These are phyloP conservation scores for Orcinus orca DNA, from an alignment of 2,113 vertebrate species.

Conservation along the genomic window DNA sequence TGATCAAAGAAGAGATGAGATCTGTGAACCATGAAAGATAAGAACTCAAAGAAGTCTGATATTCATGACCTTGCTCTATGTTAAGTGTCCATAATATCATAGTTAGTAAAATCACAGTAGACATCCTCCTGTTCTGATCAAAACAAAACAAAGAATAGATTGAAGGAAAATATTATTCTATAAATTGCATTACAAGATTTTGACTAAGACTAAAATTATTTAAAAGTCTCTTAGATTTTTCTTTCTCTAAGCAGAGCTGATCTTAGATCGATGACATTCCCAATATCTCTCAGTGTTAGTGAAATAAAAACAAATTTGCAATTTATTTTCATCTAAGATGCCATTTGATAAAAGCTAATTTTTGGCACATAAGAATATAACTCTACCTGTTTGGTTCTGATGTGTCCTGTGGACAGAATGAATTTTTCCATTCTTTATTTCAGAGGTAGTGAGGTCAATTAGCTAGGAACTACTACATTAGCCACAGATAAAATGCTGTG, in stretches of 20 bases:
- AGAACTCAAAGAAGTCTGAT: constrained; percentile 74
- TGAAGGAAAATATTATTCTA: constrained; percentile 9
- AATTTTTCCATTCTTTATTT: constrained; percentile 40
- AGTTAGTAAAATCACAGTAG: constrained; percentile 53
- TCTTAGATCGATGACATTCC: neutral
- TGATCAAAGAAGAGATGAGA: constrained; percentile 79
- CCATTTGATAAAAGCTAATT: neutral
- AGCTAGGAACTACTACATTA: constrained; percentile 60
- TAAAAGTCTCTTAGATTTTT: neutral
- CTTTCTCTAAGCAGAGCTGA: constrained; percentile 10
- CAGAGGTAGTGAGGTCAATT: neutral
- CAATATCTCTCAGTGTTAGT: neutral
- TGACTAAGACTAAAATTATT: constrained; percentile 21
- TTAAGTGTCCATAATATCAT: constrained; percentile 46
- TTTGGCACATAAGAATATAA: neutral
- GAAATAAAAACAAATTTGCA: constrained; percentile 29
- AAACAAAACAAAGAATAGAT: constrained; percentile 48
- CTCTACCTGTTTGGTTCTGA: neutral
- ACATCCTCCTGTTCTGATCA: neutral
- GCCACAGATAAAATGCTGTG: constrained; percentile 53
- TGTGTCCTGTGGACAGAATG: neutral
- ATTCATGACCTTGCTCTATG: constrained; percentile 58
- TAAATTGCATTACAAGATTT: constrained; percentile 17
- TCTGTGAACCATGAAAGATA: constrained; percentile 80
- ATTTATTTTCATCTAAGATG: constrained; percentile 46